Evolutionary conservation across 1,140 invertebrate genomes (phyloP).

Genomic region (Lordiphosa clarofinis): DNA sequence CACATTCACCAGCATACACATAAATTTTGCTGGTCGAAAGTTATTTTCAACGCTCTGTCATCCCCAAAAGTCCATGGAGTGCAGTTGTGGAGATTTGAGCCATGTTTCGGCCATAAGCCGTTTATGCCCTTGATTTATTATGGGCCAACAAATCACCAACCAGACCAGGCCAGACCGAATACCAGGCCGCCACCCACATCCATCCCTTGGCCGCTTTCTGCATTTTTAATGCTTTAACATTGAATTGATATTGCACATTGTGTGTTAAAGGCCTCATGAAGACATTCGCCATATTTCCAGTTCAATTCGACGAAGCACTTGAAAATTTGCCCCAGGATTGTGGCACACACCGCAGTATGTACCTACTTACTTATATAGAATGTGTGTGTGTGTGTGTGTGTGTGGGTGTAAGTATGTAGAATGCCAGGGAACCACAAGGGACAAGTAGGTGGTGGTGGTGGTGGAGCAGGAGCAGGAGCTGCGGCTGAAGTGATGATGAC

Average conservation of each 20-base stretch:
- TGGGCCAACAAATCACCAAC: constrained; percentile 53
- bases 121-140: constrained; percentile 64
- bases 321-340: constrained; percentile 16
- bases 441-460: neutral
- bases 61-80: constrained; percentile 6
- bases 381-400: neutral
- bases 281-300: constrained; percentile 19
- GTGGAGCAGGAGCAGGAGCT: constrained; percentile 1
- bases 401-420: no score
- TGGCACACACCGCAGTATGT: neutral
- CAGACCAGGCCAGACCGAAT: constrained; percentile 5
- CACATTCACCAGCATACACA: constrained; percentile 8
- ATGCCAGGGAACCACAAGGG: constrained; percentile 3
- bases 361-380: neutral
- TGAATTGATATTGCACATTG: constrained; percentile 33
- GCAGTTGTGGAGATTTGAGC: constrained; percentile 33
- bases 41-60: constrained; percentile 18
- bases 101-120: constrained; percentile 53
- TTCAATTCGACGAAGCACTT: constrained; percentile 29
- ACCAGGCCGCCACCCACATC: neutral
- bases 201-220: constrained; percentile 3
- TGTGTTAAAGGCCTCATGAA: neutral
- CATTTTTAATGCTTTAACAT: constrained; percentile 40
- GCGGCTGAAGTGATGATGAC: constrained; percentile 53
- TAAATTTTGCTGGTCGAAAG: constrained; percentile 22